phyloP scores from a whole-genome alignment of 2,797 vertebrate genomes.

The Vireo griseus region DNA sequence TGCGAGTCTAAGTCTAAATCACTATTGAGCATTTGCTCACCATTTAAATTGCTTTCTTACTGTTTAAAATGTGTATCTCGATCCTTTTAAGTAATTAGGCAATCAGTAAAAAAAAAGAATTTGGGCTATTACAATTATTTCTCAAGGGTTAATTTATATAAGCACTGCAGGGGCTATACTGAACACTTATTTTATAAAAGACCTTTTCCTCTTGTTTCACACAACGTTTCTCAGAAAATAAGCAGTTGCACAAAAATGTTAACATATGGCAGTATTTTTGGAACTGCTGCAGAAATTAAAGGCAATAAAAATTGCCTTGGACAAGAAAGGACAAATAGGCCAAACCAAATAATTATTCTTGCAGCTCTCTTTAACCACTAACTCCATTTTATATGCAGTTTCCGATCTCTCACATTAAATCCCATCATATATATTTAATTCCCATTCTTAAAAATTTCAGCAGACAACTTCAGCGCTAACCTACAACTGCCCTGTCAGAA shows the following conservation, averaged over 20 bases:
- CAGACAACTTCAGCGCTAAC: conserved; percentile 76
- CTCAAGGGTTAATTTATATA: conserved; percentile 56
- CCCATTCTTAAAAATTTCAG: conserved; percentile 79
- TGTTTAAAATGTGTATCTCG: conserved; percentile 37
- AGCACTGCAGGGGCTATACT: conserved; percentile 16
- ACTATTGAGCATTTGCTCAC: neutral
- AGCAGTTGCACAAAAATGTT: conserved; percentile 55
- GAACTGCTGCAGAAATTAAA: conserved; percentile 63
- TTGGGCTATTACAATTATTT: conserved; percentile 40
- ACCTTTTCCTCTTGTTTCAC: conserved; percentile 43
- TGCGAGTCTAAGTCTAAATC: conserved; percentile 21
- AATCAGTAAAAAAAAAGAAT: conserved; percentile 46
- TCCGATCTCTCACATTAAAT: conserved; percentile 71
- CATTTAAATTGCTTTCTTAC: conserved; percentile 19
- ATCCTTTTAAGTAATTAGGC: conserved; percentile 57
- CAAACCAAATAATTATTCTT: conserved; percentile 68
- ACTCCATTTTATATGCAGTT: conserved; percentile 63
- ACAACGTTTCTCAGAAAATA: conserved; percentile 63
- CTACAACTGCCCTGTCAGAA: conserved; percentile 77
- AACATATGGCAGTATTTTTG: conserved; percentile 60
- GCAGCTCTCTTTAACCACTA: conserved; percentile 63
- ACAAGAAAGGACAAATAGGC: conserved; percentile 62
- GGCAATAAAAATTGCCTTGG: conserved; percentile 65
- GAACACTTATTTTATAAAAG: conserved; percentile 49
- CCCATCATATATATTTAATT: conserved; percentile 81